Percentiles rank a stretch among this genome's conserved stretches.
phyloP scores from a whole-genome alignment of 2,888 invertebrate genomes.

The Amiota minor region DNA sequence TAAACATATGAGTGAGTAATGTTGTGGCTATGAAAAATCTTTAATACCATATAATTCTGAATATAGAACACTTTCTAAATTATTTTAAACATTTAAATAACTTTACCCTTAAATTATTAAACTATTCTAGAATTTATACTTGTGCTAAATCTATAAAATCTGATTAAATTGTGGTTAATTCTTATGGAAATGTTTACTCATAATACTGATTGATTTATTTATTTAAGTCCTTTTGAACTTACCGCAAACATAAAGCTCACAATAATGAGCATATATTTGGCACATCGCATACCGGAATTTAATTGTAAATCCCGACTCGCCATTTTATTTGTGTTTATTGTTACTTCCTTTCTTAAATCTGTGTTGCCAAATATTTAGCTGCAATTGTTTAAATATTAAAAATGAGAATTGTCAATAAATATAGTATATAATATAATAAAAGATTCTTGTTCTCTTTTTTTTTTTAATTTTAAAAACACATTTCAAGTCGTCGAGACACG shows the following conservation, averaged over 20 bases:
- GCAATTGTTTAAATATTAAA: conserved; percentile 28
- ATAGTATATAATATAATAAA: conserved; percentile 2
- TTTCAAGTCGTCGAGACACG: conserved; percentile 36
- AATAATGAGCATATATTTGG: conserved; percentile 84
- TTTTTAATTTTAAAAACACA: neutral
- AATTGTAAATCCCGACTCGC: conserved; percentile 70
- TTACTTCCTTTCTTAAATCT: neutral
- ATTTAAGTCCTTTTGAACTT: conserved; percentile 72
- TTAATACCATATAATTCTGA: too few species aligned
- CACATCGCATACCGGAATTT: conserved; percentile 82
- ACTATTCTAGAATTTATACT: too few species aligned
- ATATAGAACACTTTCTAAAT: too few species aligned
- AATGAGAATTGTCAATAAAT: conserved; percentile 19
- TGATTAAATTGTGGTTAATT: too few species aligned
- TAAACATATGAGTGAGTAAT: too few species aligned
- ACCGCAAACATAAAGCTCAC: conserved; percentile 87
- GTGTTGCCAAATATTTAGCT: neutral
- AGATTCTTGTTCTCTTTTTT: neutral
- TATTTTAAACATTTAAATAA: too few species aligned
- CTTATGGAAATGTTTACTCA: too few species aligned
- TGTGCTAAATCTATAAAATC: too few species aligned
- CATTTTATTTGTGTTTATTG: conserved; percentile 39
- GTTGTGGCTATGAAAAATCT: too few species aligned
- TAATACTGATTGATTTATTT: conserved; percentile 11
- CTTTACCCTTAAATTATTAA: too few species aligned